Evolutionary conservation across 2,113 vertebrate species (phyloP), one percentile per base, ranked within the genome.

Genomic region (Panurus biarmicus): DNA sequence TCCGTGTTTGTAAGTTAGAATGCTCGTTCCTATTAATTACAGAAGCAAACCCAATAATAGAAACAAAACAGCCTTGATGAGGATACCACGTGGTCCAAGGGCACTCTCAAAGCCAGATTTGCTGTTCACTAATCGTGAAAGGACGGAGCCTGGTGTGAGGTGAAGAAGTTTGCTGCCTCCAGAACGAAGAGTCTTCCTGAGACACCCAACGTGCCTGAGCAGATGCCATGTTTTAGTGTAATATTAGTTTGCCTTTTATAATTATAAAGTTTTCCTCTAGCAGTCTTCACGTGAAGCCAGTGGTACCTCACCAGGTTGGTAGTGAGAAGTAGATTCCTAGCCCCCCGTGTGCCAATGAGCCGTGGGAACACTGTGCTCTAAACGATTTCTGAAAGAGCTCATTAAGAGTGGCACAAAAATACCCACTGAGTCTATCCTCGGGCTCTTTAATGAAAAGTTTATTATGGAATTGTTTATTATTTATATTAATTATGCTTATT

Each of bases 131-230:
- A 23, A 25, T 23, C 31, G 14, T n/a, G 35, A 40, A 51, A 67
- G 29, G 67, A 50, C 22, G 0, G 1, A 91, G 61, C 33, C 35
- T n/a, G 54, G 5, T 33, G 33, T 0, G 12, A 71, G 26, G 24
- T 0, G 0, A 51, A 82, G 58, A 26, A 31, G 35, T 54, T 62
- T 47, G 33, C 80, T 54, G 6, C 47, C 54, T 76, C 35, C 29
- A 3, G 48, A 85, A 26, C 29, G 4, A 20, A 19, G 42, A 1
- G 1, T 35, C 51, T 73, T 38, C 24, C 79, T 26, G 35, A 56
- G 56, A 19, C 36, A 11, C 24, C 9, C 28, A 14, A 11, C 1
- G 0, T 65, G 64, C 67, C 72, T 8, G 16, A 81, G 73, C 64
- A 73, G 54, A 92, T 65, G 38, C 38, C 19, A 8, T 33, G 17